Base-by-base conservation (phyloP, 2,113 vertebrate genomes). In the Mugil cephalus region DNA sequence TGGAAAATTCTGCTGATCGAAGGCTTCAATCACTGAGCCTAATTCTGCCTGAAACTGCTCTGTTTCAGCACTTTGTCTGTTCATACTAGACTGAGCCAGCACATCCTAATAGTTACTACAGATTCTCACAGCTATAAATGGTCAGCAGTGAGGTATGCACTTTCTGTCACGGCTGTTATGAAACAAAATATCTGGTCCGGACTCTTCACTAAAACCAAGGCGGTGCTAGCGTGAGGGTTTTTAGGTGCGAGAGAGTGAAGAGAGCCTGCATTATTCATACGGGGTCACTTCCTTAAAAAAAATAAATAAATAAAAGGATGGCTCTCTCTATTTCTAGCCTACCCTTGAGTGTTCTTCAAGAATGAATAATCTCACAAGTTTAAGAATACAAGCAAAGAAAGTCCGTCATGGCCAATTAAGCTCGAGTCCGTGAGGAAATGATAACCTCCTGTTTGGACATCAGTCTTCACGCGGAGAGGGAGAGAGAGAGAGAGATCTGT, bases 221-320 rank as follows among this genome's bases (percentile, higher is more conserved):
- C 9, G 2, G 74, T 74, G 55, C 62, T 63, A 69, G 62, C 14
- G 10, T 45, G 76, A 82, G 71, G 54, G 48, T 88, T 74, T n/a
- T 70, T 21, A 54, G 84, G 61, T 56, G 82, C 53, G 72, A 51
- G 50, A 77, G 59, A 83, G 62, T 42, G 65, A 54, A 62, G 75
- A 79, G 21, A 45, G 11, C 30, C 30, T 87, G 48, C 15, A 87
- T 88, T 80, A 88, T 89, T 89, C 24, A 90, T 85, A n/a, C 46
- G 34, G 24, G 79, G 74, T 82, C 79, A 82, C 63, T 83, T 86
- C 18, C 65, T 35, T 46, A 62, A 80, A 82, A 70, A 52, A 48
- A 50, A 52, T 8, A 38, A 24, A 30, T n/a, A n/a, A 3, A 30
- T 30, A 30, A 30, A 30, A 5, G 75, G 56, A 72, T 35, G 53